phyloP scores from a whole-genome alignment of 2,797 vertebrate species.

The Labeo calbasu region DNA sequence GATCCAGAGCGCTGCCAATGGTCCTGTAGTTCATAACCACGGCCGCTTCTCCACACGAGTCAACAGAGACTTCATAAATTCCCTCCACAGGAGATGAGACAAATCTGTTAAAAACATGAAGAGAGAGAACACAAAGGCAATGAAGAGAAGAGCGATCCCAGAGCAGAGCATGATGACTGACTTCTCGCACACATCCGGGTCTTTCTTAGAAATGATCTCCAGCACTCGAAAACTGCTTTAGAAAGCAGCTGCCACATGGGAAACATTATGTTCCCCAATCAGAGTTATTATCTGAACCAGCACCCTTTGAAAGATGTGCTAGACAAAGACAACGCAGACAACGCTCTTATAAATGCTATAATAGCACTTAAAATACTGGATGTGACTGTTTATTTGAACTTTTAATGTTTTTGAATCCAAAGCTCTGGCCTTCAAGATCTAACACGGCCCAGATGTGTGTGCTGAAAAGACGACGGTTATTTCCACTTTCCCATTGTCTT shows the following conservation, averaged over 20 bases:
- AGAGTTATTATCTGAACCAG: constrained; percentile 60
- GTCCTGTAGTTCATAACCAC: constrained; percentile 75
- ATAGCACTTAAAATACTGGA: constrained; percentile 26
- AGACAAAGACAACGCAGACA: background rate
- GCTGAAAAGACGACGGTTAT: background rate
- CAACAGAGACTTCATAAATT: constrained; percentile 76
- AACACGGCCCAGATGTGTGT: constrained; percentile 39
- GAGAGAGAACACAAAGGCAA: constrained; percentile 34
- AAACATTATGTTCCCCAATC: constrained; percentile 58
- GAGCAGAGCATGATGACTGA: constrained; percentile 42
- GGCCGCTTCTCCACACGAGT: constrained; percentile 76
- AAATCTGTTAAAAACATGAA: constrained; percentile 47
- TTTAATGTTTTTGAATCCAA: constrained; percentile 29
- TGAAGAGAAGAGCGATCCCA: constrained; percentile 21
- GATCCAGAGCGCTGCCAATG: constrained; percentile 70
- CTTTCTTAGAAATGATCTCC: constrained; percentile 41
- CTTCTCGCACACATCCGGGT: constrained; percentile 56
- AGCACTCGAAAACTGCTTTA: constrained; percentile 39
- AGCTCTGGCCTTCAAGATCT: constrained; percentile 39
- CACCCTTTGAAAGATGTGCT: constrained; percentile 47
- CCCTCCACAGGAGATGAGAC: constrained; percentile 56
- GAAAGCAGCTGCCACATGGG: constrained; percentile 56
- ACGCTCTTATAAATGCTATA: background rate
- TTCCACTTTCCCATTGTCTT: constrained; percentile 44
- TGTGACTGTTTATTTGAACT: constrained; percentile 19